phyloP scores from a whole-genome alignment of 2,113 vertebrate species.

The Seriola aureovittata region DNA sequence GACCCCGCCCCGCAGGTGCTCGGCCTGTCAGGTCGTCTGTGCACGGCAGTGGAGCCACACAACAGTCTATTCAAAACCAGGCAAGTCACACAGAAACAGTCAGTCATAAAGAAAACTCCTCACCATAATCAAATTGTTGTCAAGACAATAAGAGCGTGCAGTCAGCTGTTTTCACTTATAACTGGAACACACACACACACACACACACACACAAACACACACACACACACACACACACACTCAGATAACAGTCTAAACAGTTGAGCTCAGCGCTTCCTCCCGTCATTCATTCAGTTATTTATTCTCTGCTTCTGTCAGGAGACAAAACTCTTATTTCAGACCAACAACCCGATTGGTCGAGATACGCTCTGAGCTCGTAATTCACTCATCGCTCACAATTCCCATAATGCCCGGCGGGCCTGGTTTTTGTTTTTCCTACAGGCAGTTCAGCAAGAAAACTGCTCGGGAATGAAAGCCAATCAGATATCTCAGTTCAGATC shows the following conservation, averaged over 20 bases:
- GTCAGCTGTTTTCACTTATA: slow-evolving; percentile 54
- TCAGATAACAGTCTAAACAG: neutral
- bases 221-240: slow-evolving; percentile 30
- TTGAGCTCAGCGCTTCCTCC: slow-evolving; percentile 31
- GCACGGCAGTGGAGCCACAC: neutral
- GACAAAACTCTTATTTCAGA: neutral
- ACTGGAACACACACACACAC: slow-evolving; percentile 5
- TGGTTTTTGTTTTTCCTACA: neutral
- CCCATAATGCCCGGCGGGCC: slow-evolving; percentile 14
- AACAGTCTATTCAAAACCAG: slow-evolving; percentile 12
- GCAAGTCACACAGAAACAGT: slow-evolving; percentile 28
- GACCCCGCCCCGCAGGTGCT: neutral
- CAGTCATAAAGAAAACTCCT: slow-evolving; percentile 5
- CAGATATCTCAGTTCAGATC: neutral
- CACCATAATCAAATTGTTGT: slow-evolving; percentile 33
- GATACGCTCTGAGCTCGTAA: neutral
- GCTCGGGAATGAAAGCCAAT: neutral
- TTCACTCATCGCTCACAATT: neutral
- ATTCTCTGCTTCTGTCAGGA: slow-evolving; percentile 15
- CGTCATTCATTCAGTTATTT: neutral
- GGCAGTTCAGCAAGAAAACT: neutral
- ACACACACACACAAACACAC: slow-evolving; percentile 29
- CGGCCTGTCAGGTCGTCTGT: neutral
- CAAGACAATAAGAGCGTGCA: slow-evolving; percentile 38
- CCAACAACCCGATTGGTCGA: slow-evolving; percentile 9